Evolutionary conservation across 2,888 invertebrate genomes (phyloP), one percentile per base, ranked within the genome.

Genomic region (Mythimna ferrago): DNA sequence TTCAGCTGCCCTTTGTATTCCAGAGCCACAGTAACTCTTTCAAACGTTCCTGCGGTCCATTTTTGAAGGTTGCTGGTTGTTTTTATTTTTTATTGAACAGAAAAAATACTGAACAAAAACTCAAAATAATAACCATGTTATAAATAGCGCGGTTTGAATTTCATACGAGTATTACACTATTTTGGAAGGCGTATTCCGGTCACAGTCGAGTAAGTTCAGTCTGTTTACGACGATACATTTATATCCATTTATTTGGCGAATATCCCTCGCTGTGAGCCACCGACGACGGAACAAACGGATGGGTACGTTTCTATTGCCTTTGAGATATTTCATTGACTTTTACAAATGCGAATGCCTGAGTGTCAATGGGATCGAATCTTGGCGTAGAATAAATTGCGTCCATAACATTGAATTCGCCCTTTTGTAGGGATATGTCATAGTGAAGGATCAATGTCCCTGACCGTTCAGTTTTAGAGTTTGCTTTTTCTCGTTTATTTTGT

Each of bases 291-390:
- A 85, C 83, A 84, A 90, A 89, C 89, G 89, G 88, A 89, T 89
- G 91, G 89, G 87, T 90, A 89, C 88, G 84, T 89, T 92, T 89
- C 88, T 90, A 91, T 91, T 89, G 90, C 89, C 88, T 89, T 89
- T 88, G 88, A 91, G 88, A 91, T 90, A 92, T 92, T 90, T 90
- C 91, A 91, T 91, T 91, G 91, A 89, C 90, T 90, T 89, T 90
- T 88, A 91, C 88, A 89, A 90, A 92, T 91, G 87, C 87, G 89
- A 87, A 89, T 87, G 87, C 86, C 86, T 88, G 86, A 86, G 86
- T 87, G 85, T 87, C 88, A 89, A 86, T 74, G 77, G 81, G 79
- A 86, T 87, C 86, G 85, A 86, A 85, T 87, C 82, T 79, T 82
- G 76, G 71, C 82, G 73, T 84, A 62, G 75, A 85, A 74, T 81